phyloP scores from a whole-genome alignment of 2,888 invertebrate genomes.

The Salpingus planirostris region DNA sequence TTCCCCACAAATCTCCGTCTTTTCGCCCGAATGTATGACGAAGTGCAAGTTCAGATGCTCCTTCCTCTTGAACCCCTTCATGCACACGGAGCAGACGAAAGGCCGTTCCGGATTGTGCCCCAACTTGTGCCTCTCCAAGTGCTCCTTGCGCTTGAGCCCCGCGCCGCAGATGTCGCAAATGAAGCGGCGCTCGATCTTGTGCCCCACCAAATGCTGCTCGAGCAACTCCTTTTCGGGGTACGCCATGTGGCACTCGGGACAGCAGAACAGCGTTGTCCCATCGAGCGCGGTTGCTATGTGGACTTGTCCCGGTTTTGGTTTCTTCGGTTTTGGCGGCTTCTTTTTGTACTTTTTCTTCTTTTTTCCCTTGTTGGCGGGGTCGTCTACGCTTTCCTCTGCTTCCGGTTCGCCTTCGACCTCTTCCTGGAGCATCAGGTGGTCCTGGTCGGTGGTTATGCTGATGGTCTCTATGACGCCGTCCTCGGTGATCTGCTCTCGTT shows the following conservation, averaged over 20 bases:
- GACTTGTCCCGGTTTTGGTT: slow-evolving; percentile 72
- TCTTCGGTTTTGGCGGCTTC: slow-evolving; percentile 67
- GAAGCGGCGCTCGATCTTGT: slow-evolving; percentile 71
- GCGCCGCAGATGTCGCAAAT: slow-evolving; percentile 72
- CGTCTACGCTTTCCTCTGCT: slow-evolving; percentile 34
- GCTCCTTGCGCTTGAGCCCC: slow-evolving; percentile 69
- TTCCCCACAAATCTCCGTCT: slow-evolving; percentile 68
- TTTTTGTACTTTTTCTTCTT: slow-evolving; percentile 76
- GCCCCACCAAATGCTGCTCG: slow-evolving; percentile 67
- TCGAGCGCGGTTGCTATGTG: slow-evolving; percentile 66
- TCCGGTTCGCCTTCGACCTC: slow-evolving; percentile 37
- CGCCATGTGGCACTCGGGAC: slow-evolving; percentile 75
- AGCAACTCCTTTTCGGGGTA: slow-evolving; percentile 71
- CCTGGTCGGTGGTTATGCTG: slow-evolving; percentile 37
- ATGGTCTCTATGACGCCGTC: slow-evolving; percentile 44
- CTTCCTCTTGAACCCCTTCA: slow-evolving; percentile 70
- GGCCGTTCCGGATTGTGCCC: slow-evolving; percentile 76
- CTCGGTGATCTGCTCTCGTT: slow-evolving; percentile 44
- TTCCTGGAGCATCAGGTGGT: slow-evolving; percentile 33
- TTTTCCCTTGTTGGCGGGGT: slow-evolving; percentile 45
- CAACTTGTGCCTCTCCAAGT: slow-evolving; percentile 67
- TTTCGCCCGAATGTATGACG: slow-evolving; percentile 77
- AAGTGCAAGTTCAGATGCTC: slow-evolving; percentile 76
- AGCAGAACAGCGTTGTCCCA: slow-evolving; percentile 67
- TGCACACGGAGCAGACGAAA: slow-evolving; percentile 67